Base-by-base conservation (phyloP, 2,888 invertebrate species). In the Cryptophagus acutangulus region DNA sequence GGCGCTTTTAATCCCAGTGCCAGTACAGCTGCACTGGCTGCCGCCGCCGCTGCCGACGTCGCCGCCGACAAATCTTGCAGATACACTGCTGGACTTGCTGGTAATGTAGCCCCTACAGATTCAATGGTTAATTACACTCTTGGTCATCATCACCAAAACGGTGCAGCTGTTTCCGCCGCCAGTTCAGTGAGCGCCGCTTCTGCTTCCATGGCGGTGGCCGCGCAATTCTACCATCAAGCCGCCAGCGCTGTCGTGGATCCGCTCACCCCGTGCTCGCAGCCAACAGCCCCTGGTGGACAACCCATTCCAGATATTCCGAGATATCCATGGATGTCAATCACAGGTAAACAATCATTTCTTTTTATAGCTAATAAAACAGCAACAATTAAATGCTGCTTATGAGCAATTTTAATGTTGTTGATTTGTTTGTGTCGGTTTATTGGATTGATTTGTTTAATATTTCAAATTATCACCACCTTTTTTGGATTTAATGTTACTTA, bases 301-400 rank as follows among this genome's bases (percentile, higher is more conserved):
- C 87, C 89, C 42, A 83, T 92, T 66, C 88, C 89, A 35, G 92
- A 92, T 73, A 86, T 92, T 68, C 91, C 92, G 40, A 81, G 92
- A 66, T 92, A 93, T 71, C 92, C 92, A 34, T 93, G 92, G 92
- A 92, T 93, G 91, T 88, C 91, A 65, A 89, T 92, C 72, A 91
- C 92, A 78, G 92, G 92, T 91, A 78, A 84, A n/a, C n/a, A n/a
- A n/a, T n/a, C n/a, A n/a, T n/a, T n/a, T n/a, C n/a, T n/a, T n/a
- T n/a, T n/a, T n/a, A n/a, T n/a, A n/a, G n/a, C n/a, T n/a, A n/a
- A n/a, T n/a, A n/a, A n/a, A n/a, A n/a, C n/a, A n/a, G n/a, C n/a
- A n/a, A n/a, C n/a, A n/a, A n/a, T n/a, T n/a, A n/a, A n/a, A n/a
- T n/a, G n/a, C n/a, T n/a, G n/a, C n/a, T n/a, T n/a, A n/a, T n/a